Percentiles rank a stretch among this genome's conserved stretches.
These are phyloP conservation scores for Drosophila setifemur DNA, from an alignment of 1,140 invertebrate genomes.

Conservation along the genomic window DNA sequence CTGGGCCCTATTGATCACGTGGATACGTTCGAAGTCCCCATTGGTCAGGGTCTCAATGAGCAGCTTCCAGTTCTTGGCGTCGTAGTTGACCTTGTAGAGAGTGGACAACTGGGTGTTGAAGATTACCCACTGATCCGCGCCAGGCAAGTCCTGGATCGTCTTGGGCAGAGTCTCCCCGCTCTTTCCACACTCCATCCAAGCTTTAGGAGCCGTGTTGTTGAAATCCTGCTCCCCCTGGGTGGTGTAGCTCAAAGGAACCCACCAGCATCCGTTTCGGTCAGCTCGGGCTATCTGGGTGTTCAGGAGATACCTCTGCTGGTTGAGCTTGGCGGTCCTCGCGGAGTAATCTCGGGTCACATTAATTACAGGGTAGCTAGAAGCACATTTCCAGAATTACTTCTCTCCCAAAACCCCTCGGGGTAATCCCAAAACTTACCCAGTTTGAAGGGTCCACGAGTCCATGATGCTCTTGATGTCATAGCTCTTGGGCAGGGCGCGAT, in stretches of 20 bases:
- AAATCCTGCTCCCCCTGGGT: conserved; percentile 86
- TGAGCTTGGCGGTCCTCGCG: conserved; percentile 83
- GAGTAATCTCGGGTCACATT: conserved; percentile 86
- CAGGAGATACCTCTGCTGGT: conserved; percentile 83
- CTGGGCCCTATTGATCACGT: conserved; percentile 89
- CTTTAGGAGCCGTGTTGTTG: conserved; percentile 84
- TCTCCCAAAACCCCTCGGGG: too few species aligned
- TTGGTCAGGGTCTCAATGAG: conserved; percentile 84
- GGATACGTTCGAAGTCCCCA: conserved; percentile 84
- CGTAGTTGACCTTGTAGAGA: conserved; percentile 91
- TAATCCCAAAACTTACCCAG: conserved; percentile 74
- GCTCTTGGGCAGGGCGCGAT: conserved; percentile 83
- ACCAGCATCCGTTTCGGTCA: conserved; percentile 82
- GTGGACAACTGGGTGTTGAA: conserved; percentile 86
- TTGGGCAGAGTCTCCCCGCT: conserved; percentile 51
- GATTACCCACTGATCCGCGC: conserved; percentile 85
- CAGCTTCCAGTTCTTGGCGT: conserved; percentile 87
- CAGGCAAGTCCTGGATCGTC: conserved; percentile 71
- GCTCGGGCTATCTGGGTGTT: conserved; percentile 53
- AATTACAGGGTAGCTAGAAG: conserved; percentile 88
- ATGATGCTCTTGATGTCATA: conserved; percentile 87
- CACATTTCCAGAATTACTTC: too few species aligned
- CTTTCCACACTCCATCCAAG: conserved; percentile 84
- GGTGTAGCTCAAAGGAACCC: conserved; percentile 87
- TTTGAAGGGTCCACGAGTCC: conserved; percentile 92